A percentile compares a stretch with the other conserved stretches of the same genome.
Conservation (phyloP, 2,888 invertebrate genomes). For the Noctua pronuba region DNA sequence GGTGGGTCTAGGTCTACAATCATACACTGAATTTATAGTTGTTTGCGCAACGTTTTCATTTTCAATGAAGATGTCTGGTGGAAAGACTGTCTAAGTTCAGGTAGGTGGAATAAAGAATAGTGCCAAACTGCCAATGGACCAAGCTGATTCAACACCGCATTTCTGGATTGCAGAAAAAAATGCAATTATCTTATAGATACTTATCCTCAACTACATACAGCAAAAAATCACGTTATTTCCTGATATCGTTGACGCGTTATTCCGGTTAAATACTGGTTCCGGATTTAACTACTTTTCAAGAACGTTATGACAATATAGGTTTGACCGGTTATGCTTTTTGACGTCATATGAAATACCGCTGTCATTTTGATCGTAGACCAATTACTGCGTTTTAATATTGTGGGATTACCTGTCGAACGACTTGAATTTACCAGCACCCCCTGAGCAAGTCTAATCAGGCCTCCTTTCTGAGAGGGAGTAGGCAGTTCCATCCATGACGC, state of each 20-base stretch:
- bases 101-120: neutral
- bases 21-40: neutral
- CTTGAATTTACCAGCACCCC: neutral
- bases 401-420: neutral
- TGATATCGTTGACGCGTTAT: neutral
- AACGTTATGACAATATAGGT: neutral
- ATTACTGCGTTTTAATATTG: neutral
- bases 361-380: neutral
- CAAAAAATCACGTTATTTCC: slow-evolving; percentile 23
- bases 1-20: neutral
- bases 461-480: neutral
- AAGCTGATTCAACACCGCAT: slow-evolving; percentile 11
- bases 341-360: slow-evolving; percentile 28
- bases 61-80: neutral
- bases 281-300: slow-evolving; percentile 19
- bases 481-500: neutral
- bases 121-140: neutral
- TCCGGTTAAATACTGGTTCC: slow-evolving; percentile 26
- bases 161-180: neutral
- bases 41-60: neutral
- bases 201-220: slow-evolving; percentile 28
- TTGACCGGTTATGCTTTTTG: slow-evolving; percentile 7
- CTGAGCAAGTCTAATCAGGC: neutral
- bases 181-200: slow-evolving; percentile 29
- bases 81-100: neutral